A percentile compares a stretch with the other conserved stretches of the same genome.
phyloP scores from a whole-genome alignment of 2,888 invertebrate species.

The Busseola fusca region DNA sequence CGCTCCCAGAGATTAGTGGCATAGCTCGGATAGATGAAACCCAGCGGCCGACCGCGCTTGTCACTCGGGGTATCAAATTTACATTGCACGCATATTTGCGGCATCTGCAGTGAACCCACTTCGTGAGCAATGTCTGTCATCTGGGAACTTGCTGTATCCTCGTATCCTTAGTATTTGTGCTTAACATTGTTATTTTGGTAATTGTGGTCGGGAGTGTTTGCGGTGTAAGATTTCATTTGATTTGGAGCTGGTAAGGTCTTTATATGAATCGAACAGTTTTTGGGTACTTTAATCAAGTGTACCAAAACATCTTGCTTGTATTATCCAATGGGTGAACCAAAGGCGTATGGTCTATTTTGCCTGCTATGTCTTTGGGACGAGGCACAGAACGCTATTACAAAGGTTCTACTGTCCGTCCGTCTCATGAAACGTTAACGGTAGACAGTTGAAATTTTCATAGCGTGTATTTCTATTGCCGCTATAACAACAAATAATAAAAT shows the following conservation, averaged over 20 bases:
- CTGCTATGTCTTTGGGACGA: background rate
- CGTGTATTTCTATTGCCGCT: background rate
- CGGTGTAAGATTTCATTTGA: constrained; percentile 18
- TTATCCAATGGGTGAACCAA: background rate
- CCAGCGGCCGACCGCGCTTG: constrained; percentile 74
- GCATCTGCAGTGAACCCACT: constrained; percentile 72
- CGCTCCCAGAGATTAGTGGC: constrained; percentile 69
- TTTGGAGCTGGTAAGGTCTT: background rate
- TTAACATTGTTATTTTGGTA: constrained; percentile 57
- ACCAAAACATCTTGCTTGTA: background rate
- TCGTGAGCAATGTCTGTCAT: constrained; percentile 68
- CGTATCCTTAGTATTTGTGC: constrained; percentile 37
- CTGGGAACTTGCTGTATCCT: constrained; percentile 53
- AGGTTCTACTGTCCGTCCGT: background rate
- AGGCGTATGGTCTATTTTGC: background rate
- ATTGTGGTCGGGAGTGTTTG: constrained; percentile 28
- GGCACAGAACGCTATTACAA: background rate
- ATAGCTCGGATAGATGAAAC: constrained; percentile 76
- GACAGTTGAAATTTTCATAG: background rate
- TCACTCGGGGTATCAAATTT: constrained; percentile 83
- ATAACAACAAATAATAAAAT: background rate
- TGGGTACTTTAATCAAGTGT: background rate
- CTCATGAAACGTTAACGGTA: background rate
- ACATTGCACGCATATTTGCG: constrained; percentile 84
- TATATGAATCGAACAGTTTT: background rate